Base-by-base conservation (phyloP, 2,888 invertebrate genomes). In the Amorpha juglandis region DNA sequence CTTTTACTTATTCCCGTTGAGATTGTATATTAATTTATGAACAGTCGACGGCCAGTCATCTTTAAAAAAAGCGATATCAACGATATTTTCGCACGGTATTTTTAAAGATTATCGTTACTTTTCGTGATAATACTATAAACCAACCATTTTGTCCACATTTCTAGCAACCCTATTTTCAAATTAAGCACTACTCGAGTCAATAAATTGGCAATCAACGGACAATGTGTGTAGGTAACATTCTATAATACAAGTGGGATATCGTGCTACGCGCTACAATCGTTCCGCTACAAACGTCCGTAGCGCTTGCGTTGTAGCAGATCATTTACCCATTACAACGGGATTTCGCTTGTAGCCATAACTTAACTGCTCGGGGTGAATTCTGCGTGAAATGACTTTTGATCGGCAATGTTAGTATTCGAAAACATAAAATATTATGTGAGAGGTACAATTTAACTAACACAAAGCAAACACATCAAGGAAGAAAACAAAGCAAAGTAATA, bases 181-280 rank as follows among this genome's bases (percentile, higher is more conserved):
- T 66, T 53, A 66, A 66, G 53, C 16, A 53, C 21, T 58, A 55
- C 35, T 62, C 45, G 19, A 63, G 67, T 67, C 64, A 51, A 64
- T 67, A 67, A 67, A 67, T 67, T 67, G 62, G 52, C 33, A 58
- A 62, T 58, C 62, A 45, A 48, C 42, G 64, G 58, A 51, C 62
- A 45, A 62, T 62, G 64, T 51, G 50, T 64, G 50, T 50, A 64
- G 27, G 50, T 50, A 64, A 16, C 58, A 64, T 62, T 64, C 42
- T 27, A 27, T 27, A 67, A 64, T 51, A 51, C 42, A 50, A 33
- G 45, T 42, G 35, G 63, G 45, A 63, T 58, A 27, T 64, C 11
- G 55, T 35, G 51, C 62, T 42, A 62, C 42, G 42, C 27, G 35
- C 35, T 65, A 65, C 48, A 35, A 11, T 7, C 16, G 65, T 65